Conservation (phyloP, 2,797 vertebrate genomes). For the Urocyon cinereoargenteus region DNA sequence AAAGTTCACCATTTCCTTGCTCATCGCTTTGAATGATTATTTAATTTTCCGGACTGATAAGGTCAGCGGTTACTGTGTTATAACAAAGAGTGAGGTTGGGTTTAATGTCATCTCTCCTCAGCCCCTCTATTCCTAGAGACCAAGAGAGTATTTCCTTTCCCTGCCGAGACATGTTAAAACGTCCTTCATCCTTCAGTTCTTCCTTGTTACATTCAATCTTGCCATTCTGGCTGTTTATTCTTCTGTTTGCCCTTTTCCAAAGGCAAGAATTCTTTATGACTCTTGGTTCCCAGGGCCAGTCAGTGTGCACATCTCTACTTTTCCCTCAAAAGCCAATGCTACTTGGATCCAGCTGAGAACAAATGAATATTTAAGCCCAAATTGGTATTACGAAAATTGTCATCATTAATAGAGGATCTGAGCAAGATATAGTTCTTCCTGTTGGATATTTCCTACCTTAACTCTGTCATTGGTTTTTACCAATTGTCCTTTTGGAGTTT, state of each 20-base stretch:
- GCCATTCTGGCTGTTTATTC: constrained; percentile 19
- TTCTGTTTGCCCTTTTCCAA: constrained; percentile 32
- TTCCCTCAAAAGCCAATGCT: constrained; percentile 23
- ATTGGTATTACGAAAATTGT: neutral
- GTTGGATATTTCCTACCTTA: neutral
- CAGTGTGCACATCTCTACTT: neutral
- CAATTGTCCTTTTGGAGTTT: neutral
- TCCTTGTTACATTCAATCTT: constrained; percentile 24
- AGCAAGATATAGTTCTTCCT: neutral
- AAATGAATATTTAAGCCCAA: neutral
- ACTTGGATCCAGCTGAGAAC: neutral
- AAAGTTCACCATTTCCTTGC: constrained; percentile 68
- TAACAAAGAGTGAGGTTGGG: constrained; percentile 43
- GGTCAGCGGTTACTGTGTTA: constrained; percentile 59
- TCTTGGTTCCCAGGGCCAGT: neutral
- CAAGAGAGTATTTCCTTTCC: constrained; percentile 19
- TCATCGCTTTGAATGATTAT: constrained; percentile 64
- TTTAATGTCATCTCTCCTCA: constrained; percentile 52
- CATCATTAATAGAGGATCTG: neutral
- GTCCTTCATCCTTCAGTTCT: constrained; percentile 33
- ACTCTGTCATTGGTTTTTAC: neutral
- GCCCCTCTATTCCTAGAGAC: neutral
- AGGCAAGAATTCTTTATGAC: neutral
- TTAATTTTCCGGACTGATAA: constrained; percentile 71
- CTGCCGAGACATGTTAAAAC: constrained; percentile 13